Percentiles rank a stretch among this genome's conserved stretches.
Conservation (phyloP, 2,888 invertebrate genomes). For the Scelioninae gen. 1 region DNA sequence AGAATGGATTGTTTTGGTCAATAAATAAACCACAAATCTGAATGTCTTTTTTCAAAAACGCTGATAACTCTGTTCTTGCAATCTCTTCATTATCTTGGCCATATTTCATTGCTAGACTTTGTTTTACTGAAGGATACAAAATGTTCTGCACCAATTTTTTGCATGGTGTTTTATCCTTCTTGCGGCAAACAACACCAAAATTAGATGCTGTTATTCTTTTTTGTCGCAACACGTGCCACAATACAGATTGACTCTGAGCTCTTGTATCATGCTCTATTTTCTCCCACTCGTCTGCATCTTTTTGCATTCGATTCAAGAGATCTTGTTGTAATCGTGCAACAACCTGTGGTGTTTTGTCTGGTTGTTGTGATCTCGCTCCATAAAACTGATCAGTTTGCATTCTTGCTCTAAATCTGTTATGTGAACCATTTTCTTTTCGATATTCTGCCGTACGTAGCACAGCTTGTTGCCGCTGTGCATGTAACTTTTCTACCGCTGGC, state of each 20-base stretch:
- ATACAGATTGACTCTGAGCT: too few relatives aligned
- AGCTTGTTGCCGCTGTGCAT: neutral
- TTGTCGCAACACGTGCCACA: neutral
- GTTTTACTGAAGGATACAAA: neutral
- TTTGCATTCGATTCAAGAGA: neutral
- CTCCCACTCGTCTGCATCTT: constrained; percentile 1
- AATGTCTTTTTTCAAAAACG: constrained; percentile 14
- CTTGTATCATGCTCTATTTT: constrained; percentile 8
- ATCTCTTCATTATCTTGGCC: constrained; percentile 59
- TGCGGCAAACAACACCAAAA: constrained; percentile 54
- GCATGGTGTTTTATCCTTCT: constrained; percentile 36
- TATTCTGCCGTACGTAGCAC: neutral
- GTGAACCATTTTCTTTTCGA: neutral
- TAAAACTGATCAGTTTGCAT: neutral
- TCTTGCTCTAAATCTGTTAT: neutral
- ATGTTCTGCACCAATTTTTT: constrained; percentile 10
- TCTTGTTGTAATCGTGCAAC: neutral
- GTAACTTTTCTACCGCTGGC: neutral
- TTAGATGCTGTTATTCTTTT: constrained; percentile 59
- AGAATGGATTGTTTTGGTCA: too few relatives aligned
- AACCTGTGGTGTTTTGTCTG: too few relatives aligned
- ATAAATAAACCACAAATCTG: constrained; percentile 54
- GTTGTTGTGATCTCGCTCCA: too few relatives aligned
- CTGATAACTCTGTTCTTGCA: constrained; percentile 31
- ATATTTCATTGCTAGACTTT: constrained; percentile 15